A percentile compares a stretch with the other conserved stretches of the same genome.
These are phyloP conservation scores for Smittia sp. DNA, from an alignment of 2,888 invertebrate genomes.

Conservation along the genomic window DNA sequence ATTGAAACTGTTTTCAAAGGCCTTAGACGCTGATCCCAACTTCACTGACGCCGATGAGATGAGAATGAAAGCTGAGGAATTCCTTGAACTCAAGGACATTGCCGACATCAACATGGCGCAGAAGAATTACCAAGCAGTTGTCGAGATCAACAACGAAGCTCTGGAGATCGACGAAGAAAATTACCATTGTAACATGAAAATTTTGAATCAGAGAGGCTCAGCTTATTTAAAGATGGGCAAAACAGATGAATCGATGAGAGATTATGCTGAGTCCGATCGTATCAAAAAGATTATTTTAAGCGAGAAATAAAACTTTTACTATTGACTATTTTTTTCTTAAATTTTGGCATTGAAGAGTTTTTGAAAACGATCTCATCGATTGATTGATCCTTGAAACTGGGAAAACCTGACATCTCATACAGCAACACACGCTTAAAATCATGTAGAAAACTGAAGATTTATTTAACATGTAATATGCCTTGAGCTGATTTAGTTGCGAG, in stretches of 20 bases:
- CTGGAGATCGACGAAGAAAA: background rate
- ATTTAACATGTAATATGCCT: too few species aligned
- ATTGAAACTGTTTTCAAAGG: background rate
- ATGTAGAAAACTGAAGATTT: too few species aligned
- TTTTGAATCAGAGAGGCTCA: background rate
- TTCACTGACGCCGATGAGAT: background rate
- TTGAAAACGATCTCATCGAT: too few species aligned
- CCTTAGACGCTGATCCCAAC: background rate
- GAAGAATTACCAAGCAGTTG: background rate
- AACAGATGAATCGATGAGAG: background rate
- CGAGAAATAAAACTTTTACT: too few species aligned
- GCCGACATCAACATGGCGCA: background rate
- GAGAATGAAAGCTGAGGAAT: background rate
- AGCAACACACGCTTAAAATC: too few species aligned
- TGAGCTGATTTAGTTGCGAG: too few species aligned
- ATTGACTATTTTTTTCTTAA: too few species aligned
- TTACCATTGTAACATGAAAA: background rate
- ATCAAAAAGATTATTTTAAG: too few species aligned
- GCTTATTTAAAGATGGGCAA: conserved; percentile 9
- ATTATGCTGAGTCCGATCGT: conserved; percentile 31
- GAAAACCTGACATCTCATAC: too few species aligned
- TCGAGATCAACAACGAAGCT: background rate
- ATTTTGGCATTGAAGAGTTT: too few species aligned
- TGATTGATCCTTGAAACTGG: too few species aligned
- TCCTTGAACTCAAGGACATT: background rate